A percentile compares a stretch with the other conserved stretches of the same genome.
phyloP scores from a whole-genome alignment of 2,797 vertebrate genomes.

The Myotis vivesi region DNA sequence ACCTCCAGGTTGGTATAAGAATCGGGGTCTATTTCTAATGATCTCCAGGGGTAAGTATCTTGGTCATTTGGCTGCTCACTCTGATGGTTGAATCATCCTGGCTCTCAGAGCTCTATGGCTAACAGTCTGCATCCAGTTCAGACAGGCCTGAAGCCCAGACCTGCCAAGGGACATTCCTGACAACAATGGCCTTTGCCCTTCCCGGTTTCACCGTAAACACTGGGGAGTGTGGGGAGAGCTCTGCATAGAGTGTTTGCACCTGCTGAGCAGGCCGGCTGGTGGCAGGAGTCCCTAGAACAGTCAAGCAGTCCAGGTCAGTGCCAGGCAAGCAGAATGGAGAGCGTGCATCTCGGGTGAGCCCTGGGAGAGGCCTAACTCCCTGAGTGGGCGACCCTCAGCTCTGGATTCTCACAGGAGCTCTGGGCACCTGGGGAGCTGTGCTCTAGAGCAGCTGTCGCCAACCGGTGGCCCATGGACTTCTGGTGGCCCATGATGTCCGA shows the following conservation, averaged over 20 bases:
- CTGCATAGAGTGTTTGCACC: background rate
- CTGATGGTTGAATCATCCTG: background rate
- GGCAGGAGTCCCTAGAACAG: background rate
- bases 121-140: background rate
- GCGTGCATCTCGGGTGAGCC: background rate
- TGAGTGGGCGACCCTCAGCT: background rate
- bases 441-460: background rate
- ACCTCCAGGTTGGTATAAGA: background rate
- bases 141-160: background rate
- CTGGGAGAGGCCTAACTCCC: background rate
- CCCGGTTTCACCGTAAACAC: background rate
- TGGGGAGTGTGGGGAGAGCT: background rate
- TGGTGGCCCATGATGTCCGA: no score
- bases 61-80: background rate
- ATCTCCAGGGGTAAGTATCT: background rate
- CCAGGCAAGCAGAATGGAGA: background rate
- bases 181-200: background rate
- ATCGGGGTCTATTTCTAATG: background rate
- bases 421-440: background rate
- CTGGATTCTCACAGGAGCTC: background rate
- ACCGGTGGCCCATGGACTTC: no score
- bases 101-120: background rate
- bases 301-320: background rate
- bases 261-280: background rate
- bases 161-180: background rate